Evolutionary conservation across 2,113 vertebrate genomes (phyloP).

Genomic region (Labeo catla): DNA sequence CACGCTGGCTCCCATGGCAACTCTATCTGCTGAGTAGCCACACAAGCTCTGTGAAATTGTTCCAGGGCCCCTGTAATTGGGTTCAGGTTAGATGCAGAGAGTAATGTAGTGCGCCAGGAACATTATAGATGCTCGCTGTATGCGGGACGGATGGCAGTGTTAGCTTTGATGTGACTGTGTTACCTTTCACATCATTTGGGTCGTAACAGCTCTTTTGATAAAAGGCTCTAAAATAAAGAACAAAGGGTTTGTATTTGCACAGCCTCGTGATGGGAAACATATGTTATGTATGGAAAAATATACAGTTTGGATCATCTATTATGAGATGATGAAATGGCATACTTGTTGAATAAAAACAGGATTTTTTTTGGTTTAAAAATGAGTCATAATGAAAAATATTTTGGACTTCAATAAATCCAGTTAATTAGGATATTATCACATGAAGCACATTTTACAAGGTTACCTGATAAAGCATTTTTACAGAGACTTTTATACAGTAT

Average conservation of each 20-base stretch:
- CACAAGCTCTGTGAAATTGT: conserved; percentile 60
- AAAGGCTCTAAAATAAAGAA: conserved; percentile 35
- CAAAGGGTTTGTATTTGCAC: background rate
- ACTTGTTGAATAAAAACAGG: background rate
- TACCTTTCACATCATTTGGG: conserved; percentile 26
- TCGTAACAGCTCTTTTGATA: conserved; percentile 27
- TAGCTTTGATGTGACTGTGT: conserved; percentile 40
- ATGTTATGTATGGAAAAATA: background rate
- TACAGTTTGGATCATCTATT: background rate
- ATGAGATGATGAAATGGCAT: background rate
- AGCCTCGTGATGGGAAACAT: background rate
- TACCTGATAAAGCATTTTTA: background rate
- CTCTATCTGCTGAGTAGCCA: conserved; percentile 65
- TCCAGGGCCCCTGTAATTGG: conserved; percentile 62
- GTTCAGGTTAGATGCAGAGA: conserved; percentile 55
- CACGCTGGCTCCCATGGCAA: conserved; percentile 64
- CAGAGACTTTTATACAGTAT: background rate
- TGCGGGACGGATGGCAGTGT: conserved; percentile 7
- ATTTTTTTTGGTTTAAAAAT: background rate
- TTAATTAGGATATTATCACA: background rate
- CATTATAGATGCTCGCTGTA: conserved; percentile 37
- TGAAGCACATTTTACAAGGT: background rate
- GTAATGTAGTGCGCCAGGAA: conserved; percentile 27
- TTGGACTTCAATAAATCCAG: background rate
- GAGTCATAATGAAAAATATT: background rate